Base-by-base conservation (phyloP, 2,113 vertebrate genomes). In the Ailurus styani region DNA sequence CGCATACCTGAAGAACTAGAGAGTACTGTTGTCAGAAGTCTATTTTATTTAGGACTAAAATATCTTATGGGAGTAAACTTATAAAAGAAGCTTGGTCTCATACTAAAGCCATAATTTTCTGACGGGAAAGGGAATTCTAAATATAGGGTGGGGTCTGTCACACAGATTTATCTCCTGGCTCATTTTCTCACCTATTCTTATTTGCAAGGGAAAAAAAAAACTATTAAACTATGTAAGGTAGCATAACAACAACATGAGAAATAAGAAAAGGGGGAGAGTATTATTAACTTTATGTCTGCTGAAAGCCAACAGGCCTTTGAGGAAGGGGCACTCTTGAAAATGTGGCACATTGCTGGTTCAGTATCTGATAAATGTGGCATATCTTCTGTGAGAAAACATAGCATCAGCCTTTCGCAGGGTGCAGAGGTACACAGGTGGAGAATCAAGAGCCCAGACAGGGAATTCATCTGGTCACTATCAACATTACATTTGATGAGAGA, bases 261-360 rank as follows among this genome's bases (percentile, higher is more conserved):
- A 31, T 37, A 10, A 50, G 20, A 47, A 87, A 78, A 37, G 0
- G 4, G 8, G 0, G 5, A 94, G 29, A 54, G 0, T 55, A 10
- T 77, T 27, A 21, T 64, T 64, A 17, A 57, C 11, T 8, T 31
- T 10, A 14, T 37, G 77, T 66, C 60, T 57, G 2, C 18, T 23
- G 62, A 29, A 66, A 92, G 12, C 27, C 45, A 25, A 4, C 3
- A 6, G 15, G n/a, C 8, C 42, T 82, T 37, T 27, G 1, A 1
- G 1, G 12, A 29, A 45, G 13, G 11, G 23, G 10, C 73, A 10
- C 25, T 87, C 20, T 45, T 31, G 29, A 68, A 31, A 96, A 91
- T 17, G 9, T 1, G 2, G 20, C 5, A 42, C 2, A 0, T 29
- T 12, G 40, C 50, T 54, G 29, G 7, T 7, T 50, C 34, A 20